Evolutionary conservation across 1,140 invertebrate genomes (phyloP), one percentile per base, ranked within the genome.

Genomic region (Anadara kagoshimensis): DNA sequence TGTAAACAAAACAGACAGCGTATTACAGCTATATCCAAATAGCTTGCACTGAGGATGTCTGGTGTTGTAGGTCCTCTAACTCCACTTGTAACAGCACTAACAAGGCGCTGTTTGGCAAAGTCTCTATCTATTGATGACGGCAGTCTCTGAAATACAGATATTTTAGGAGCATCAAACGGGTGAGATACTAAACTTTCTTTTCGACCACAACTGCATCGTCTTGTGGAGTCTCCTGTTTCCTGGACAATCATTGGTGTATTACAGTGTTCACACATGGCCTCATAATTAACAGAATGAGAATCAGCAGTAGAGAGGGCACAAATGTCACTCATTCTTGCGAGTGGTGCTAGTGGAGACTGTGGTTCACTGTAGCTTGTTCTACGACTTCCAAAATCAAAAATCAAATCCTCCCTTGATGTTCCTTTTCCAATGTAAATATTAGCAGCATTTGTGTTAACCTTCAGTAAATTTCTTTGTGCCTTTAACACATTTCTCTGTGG

Each of bases 1-100:
- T 98, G 96, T 0, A 95, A 93, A 71, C 98, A 95, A 88, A 99
- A 98, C n/a, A 99, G 91, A 89, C 97, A 99, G 63, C 97, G 92
- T 26, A 99, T 86, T 7, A 98, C 96, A 16, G 97, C 96, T 14
- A 99, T 95, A 89, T 99, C 98, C 29, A 99, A 89, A 83, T 97
- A 98, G 45, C 96, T 98, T 0, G 98, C 87, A 79, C 83, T 85
- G 14, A 88, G 78, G 20, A 88, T 79, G 69, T 90, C 88, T 24
- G 84, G 61, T 29, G 75, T 69, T 14, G 78, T 74, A 29, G 80
- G 75, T 49, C 78, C 85, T 68, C 82, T 73, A 14, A 79, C 69
- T 14, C 84, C 82, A 78, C 78, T 83, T 1, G 78, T 78, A 4
- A 83, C 78, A 44, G 85, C 85, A 78, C 81, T 85, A 12, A 85